Percentiles rank a stretch among this genome's conserved stretches.
These are phyloP conservation scores for Prosopocoilus inquinatus DNA, from an alignment of 2,888 invertebrate species.

Conservation along the genomic window DNA sequence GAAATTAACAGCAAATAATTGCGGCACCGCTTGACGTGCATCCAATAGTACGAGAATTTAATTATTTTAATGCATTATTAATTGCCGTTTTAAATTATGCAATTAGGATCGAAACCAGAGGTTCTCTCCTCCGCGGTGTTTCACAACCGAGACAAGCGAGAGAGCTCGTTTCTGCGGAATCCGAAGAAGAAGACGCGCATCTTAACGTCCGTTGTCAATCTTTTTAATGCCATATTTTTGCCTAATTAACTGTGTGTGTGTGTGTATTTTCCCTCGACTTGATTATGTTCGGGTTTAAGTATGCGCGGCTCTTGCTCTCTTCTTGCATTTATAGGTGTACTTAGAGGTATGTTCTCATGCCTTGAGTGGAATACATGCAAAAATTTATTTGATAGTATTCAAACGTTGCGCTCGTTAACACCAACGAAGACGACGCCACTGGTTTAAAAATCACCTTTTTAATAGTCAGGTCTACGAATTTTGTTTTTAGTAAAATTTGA, in stretches of 20 bases:
- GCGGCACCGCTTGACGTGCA: background rate
- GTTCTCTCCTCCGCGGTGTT: background rate
- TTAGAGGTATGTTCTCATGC: too few relatives aligned
- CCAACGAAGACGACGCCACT: conserved; percentile 8
- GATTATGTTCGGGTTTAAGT: conserved; percentile 14
- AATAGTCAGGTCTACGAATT: conserved; percentile 3
- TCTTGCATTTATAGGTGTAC: too few relatives aligned
- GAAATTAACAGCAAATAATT: too few relatives aligned
- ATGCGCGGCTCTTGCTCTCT: too few relatives aligned
- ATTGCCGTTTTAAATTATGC: conserved; percentile 11
- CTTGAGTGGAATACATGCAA: too few relatives aligned
- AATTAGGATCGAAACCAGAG: conserved; percentile 8
- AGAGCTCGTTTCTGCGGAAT: conserved; percentile 1
- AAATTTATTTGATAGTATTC: too few relatives aligned
- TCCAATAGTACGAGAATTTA: background rate
- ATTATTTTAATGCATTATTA: conserved; percentile 15
- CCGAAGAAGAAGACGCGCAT: background rate
- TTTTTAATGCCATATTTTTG: conserved; percentile 17
- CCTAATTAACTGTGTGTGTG: conserved; percentile 9
- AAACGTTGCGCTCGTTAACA: conserved; percentile 3
- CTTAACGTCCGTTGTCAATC: conserved; percentile 8
- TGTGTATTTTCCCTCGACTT: conserved; percentile 11
- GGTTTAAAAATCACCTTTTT: conserved; percentile 10
- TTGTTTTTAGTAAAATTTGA: too few relatives aligned
- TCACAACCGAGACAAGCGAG: background rate